Percentiles rank a stretch among this genome's conserved stretches.
phyloP scores from a whole-genome alignment of 2,113 vertebrate species.

The Ciconia stormi region DNA sequence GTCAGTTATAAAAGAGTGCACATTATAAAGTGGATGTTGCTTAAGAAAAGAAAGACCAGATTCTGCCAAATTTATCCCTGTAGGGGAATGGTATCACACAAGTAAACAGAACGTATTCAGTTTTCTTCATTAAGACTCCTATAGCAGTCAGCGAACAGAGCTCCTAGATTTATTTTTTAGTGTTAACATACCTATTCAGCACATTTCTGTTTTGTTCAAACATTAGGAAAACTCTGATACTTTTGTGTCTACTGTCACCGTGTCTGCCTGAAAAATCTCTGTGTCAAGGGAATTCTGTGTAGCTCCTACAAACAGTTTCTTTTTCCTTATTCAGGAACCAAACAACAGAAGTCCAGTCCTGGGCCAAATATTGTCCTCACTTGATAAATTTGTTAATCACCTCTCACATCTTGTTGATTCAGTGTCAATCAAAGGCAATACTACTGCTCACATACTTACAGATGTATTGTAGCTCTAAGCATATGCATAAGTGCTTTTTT shows the following conservation, averaged over 20 bases:
- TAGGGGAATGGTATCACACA: background rate
- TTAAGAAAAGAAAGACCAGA: background rate
- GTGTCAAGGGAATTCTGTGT: background rate
- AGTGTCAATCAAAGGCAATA: conserved; percentile 41
- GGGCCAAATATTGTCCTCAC: conserved; percentile 18
- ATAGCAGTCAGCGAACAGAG: background rate
- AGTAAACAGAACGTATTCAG: background rate
- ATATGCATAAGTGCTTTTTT: conserved; percentile 9
- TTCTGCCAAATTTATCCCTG: background rate
- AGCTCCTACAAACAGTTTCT: background rate
- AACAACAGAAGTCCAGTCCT: background rate
- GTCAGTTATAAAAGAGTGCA: background rate
- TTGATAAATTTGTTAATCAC: conserved; percentile 50
- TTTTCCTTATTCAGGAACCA: background rate
- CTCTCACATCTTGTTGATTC: conserved; percentile 42
- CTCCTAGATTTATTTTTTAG: background rate
- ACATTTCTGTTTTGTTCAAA: background rate
- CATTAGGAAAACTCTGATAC: background rate
- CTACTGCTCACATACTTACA: conserved; percentile 15
- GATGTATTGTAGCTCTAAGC: conserved; percentile 21
- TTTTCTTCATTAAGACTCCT: background rate
- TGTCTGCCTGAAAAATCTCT: background rate
- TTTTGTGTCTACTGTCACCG: background rate
- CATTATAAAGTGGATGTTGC: background rate
- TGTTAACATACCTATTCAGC: background rate